phyloP scores from a whole-genome alignment of 2,888 invertebrate genomes.

The Gastracanthus pulcherrimus region DNA sequence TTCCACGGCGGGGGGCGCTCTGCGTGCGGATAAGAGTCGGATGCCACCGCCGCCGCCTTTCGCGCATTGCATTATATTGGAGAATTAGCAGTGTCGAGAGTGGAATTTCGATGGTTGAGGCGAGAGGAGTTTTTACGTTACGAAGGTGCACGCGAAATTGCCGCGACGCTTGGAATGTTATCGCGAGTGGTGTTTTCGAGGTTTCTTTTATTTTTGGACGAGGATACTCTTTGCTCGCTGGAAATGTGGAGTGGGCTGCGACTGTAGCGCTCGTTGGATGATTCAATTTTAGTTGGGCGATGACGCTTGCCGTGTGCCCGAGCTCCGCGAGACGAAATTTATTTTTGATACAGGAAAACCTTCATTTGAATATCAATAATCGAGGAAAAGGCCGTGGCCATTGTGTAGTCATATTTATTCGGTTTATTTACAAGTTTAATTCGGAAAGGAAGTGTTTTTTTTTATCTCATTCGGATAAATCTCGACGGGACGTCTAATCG shows the following conservation, averaged over 20 bases:
- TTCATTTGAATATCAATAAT: constrained; percentile 20
- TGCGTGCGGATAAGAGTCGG: background rate
- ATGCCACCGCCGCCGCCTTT: too few species aligned
- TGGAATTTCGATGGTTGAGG: background rate
- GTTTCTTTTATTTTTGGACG: too few species aligned
- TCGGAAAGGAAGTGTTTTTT: constrained; percentile 4
- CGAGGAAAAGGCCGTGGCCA: background rate
- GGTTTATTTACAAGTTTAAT: constrained; percentile 33
- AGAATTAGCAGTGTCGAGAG: too few species aligned
- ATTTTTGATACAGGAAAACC: background rate
- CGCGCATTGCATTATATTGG: background rate
- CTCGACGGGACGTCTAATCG: constrained; percentile 10
- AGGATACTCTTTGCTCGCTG: too few species aligned
- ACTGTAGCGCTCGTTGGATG: too few species aligned
- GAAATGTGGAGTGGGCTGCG: too few species aligned
- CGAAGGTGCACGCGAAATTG: too few species aligned
- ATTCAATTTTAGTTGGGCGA: too few species aligned
- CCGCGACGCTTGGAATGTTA: too few species aligned
- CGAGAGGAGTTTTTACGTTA: too few species aligned
- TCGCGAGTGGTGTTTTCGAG: too few species aligned
- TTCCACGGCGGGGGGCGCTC: background rate
- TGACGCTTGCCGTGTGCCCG: too few species aligned
- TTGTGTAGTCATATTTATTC: background rate
- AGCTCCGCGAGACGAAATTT: background rate
- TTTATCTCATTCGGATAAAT: background rate